Base-by-base conservation (phyloP, 2,113 vertebrate genomes). In the Rhinolophus sinicus region DNA sequence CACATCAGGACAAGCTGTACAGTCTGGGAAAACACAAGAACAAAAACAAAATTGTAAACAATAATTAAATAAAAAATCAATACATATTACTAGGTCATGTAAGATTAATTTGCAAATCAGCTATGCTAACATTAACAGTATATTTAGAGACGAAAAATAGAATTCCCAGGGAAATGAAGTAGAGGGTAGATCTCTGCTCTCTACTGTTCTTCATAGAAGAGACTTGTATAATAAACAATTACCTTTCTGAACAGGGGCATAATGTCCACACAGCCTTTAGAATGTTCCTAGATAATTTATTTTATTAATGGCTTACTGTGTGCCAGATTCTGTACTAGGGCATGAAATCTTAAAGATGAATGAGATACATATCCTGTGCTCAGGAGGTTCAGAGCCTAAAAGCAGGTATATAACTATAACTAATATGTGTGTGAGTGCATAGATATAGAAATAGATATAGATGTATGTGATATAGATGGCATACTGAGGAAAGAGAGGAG, bases 101-200 rank as follows among this genome's bases (percentile, higher is more conserved):
- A 92, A 82, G 22, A 91, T 92, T 92, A 58, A 84, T 96, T 94
- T 94, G 50, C 83, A 92, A 60, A 62, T 81, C 65, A 67, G 22
- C 28, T 62, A 80, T 30, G 24, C 52, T 80, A 75, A 18, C 21
- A 72, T 11, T 28, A 86, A 62, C 26, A 15, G 11, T 76, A 54
- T 64, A 9, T 69, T 65, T 22, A 86, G 38, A 89, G 10, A 89
- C 30, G 16, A 11, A 8, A 92, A 85, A 33, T 11, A 69, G n/a
- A 86, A 40, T 73, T 11, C 40, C 4, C 12, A 26, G 67, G 18
- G 22, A 86, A 62, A 47, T 26, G 8, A 44, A 10, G 47, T 38
- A 0, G 12, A 15, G 4, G 11, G 0, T 50, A 38, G 8, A 6
- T 56, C 30, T 77, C 5, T n/a, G 87, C 22, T 72, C 38, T 87